Evolutionary conservation across 1,140 invertebrate species (phyloP).

Genomic region (Nasonia giraulti): DNA sequence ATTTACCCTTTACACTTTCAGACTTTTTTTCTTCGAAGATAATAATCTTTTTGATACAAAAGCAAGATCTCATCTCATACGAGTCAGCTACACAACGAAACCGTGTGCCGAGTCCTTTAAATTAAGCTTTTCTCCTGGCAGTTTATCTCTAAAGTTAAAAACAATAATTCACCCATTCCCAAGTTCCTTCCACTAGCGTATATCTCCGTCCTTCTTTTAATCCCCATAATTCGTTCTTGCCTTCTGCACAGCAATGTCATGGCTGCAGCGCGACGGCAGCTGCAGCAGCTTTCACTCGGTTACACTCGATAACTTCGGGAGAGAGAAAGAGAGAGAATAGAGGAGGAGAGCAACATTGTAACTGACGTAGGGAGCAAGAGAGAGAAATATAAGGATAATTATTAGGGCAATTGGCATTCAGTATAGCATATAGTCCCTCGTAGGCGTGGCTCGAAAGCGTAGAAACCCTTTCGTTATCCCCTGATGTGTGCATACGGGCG

Average conservation of each 20-base stretch:
- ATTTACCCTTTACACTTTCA: not conserved
- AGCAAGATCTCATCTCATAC: not conserved
- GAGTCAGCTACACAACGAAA: not conserved
- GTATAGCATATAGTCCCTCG: constrained; percentile 30
- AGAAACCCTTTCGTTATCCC: constrained; percentile 26
- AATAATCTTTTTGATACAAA: not conserved
- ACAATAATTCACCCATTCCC: constrained; percentile 1
- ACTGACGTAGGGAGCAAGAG: constrained; percentile 12
- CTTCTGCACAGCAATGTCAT: constrained; percentile 11
- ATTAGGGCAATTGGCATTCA: constrained; percentile 51
- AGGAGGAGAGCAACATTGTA: constrained; percentile 22
- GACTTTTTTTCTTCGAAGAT: not conserved
- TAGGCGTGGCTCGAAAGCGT: constrained; percentile 38
- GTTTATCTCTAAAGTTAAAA: not conserved
- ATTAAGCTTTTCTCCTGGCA: not conserved
- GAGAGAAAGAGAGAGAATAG: not conserved
- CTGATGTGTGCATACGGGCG: not conserved
- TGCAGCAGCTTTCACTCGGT: constrained; percentile 25
- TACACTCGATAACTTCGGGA: constrained; percentile 34
- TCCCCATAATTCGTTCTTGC: constrained; percentile 30
- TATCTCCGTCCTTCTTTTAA: constrained; percentile 29
- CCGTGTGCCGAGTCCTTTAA: too few relatives aligned
- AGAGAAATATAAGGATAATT: constrained; percentile 44
- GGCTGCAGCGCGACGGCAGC: constrained; percentile 21
- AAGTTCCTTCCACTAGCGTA: not conserved